Percentiles rank a stretch among this genome's conserved stretches.
Conservation (phyloP, 2,797 vertebrate genomes). For the Spheniscus humboldti region DNA sequence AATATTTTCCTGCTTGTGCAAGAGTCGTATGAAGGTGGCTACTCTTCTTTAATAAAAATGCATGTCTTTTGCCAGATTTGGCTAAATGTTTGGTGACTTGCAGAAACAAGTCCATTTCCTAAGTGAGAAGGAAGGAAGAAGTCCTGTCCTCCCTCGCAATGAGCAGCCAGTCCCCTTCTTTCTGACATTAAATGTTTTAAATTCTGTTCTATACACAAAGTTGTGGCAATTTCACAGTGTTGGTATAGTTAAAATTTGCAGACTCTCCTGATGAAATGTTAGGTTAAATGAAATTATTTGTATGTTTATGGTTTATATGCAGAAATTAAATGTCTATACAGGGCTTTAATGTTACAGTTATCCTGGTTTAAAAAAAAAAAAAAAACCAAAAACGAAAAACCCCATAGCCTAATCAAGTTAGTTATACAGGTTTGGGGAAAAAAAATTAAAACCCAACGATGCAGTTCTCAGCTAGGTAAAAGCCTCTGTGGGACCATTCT, state of each 20-base stretch:
- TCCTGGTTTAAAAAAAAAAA: background rate
- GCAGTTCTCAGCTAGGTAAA: background rate
- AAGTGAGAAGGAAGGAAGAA: background rate
- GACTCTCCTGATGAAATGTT: background rate
- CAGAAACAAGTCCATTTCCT: background rate
- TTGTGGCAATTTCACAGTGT: background rate
- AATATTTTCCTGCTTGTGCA: background rate
- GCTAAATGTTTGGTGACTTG: background rate
- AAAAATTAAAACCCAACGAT: accelerated
- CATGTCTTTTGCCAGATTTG: background rate
- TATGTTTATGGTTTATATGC: background rate
- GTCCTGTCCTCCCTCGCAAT: background rate
- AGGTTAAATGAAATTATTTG: background rate
- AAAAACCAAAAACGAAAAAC: background rate
- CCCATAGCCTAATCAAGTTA: background rate
- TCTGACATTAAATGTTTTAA: background rate
- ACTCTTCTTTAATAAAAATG: background rate
- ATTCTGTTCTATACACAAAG: background rate
- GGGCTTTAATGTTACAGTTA: background rate
- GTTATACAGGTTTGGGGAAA: background rate
- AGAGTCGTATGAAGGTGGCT: background rate
- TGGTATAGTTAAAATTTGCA: background rate
- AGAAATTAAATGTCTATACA: background rate
- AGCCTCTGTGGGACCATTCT: background rate
- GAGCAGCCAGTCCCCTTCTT: background rate